Conservation (phyloP, 2,888 invertebrate genomes). For the Ochropleura plecta region DNA sequence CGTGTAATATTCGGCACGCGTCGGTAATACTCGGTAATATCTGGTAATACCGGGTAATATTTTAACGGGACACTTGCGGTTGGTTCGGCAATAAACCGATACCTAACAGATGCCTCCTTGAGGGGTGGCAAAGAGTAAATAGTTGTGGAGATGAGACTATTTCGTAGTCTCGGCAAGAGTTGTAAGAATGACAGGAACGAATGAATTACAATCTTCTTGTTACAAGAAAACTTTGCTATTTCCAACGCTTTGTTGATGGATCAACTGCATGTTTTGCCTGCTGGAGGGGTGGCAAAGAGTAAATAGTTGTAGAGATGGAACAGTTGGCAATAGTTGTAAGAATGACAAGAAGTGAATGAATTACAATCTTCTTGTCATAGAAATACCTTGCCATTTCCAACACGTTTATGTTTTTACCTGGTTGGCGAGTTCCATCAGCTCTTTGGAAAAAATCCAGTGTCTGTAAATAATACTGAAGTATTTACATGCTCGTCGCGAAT, state of each 20-base stretch:
- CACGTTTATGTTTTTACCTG: constrained; percentile 56
- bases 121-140: constrained; percentile 72
- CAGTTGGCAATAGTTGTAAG: background rate
- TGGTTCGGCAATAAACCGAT: constrained; percentile 84
- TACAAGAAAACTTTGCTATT: background rate
- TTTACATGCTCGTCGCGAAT: background rate
- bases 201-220: background rate
- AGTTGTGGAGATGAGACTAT: constrained; percentile 33
- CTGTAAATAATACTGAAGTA: background rate
- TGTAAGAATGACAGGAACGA: background rate
- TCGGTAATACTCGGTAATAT: constrained; percentile 76
- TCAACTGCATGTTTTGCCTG: constrained; percentile 59
- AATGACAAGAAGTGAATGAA: background rate
- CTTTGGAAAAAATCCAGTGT: background rate
- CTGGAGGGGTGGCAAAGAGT: constrained; percentile 76
- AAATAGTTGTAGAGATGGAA: constrained; percentile 45
- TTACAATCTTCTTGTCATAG: background rate
- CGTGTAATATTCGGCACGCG: constrained; percentile 79
- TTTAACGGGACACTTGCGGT: constrained; percentile 84
- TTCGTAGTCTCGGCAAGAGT: background rate
- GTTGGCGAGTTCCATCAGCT: constrained; percentile 71
- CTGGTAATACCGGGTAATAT: constrained; percentile 83
- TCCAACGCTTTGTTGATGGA: background rate
- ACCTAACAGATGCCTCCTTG: constrained; percentile 83
- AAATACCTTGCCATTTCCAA: background rate